These are phyloP conservation scores for Acestrorhynchus altus DNA, from an alignment of 2,797 vertebrate species.

Conservation along the genomic window DNA sequence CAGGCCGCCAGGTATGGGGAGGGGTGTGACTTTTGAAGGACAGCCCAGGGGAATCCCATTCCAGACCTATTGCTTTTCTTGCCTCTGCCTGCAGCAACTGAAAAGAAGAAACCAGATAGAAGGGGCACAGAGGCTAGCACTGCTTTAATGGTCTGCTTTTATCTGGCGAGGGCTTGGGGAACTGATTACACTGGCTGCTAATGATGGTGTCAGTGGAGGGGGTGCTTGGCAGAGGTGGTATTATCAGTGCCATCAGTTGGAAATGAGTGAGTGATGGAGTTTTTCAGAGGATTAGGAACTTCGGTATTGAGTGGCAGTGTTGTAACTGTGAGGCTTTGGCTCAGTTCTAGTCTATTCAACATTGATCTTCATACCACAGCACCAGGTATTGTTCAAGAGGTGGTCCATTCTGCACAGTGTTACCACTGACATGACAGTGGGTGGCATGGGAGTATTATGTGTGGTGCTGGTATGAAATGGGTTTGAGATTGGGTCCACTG, in stretches of 20 bases:
- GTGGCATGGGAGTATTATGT: too few species aligned
- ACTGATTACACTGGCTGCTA: conserved; percentile 7
- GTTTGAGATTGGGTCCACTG: too few species aligned
- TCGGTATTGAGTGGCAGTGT: background rate
- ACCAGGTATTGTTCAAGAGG: background rate
- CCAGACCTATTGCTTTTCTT: conserved; percentile 46
- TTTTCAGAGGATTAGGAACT: background rate
- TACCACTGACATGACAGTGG: too few species aligned
- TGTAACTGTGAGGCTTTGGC: background rate
- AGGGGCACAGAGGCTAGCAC: conserved; percentile 8
- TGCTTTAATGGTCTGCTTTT: conserved; percentile 25
- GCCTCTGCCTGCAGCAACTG: background rate
- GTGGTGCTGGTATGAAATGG: too few species aligned
- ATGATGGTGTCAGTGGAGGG: conserved; percentile 15
- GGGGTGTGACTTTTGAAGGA: conserved; percentile 68
- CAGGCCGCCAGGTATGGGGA: conserved; percentile 52
- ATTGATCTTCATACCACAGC: background rate
- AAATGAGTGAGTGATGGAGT: background rate
- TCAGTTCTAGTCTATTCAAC: background rate
- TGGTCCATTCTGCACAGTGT: background rate
- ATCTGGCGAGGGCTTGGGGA: background rate
- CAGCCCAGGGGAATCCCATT: conserved; percentile 54
- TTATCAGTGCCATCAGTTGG: background rate
- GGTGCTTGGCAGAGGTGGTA: background rate
- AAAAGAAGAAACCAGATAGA: conserved; percentile 32